Evolutionary conservation across 1,140 invertebrate genomes (phyloP), one percentile per base, ranked within the genome.

Genomic region (Mesaphorura yosii): DNA sequence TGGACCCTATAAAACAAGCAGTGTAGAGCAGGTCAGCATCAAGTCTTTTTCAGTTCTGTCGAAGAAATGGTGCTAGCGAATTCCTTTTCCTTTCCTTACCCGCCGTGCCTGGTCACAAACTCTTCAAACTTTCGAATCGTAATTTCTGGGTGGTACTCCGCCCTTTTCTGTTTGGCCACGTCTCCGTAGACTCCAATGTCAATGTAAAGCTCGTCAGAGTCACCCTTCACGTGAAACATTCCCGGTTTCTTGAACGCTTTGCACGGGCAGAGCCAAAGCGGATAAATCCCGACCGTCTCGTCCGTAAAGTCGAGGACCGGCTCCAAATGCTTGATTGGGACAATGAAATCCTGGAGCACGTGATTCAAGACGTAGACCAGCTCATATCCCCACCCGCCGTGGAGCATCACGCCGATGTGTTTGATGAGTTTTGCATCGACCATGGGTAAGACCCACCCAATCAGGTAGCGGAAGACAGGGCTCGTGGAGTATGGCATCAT

Each of bases 251-350:
- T 85, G 65, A 88, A 88, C 0, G 87, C 65, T 64, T 75, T 78
- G 64, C 86, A 84, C 0, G 86, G 84, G 67, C 86, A 88, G 28
- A 89, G 63, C 86, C 86, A 88, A 7, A 88, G 69, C 0, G 86
- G 86, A 66, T 86, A 88, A 5, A 46, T 28, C 44, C 38, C 31
- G 12, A 49, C 10, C n/a, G 7, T 26, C n/a, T 38, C 29, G 27
- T 49, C 19, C 4, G 47, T 6, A 5, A 34, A 14, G 12, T 49
- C 28, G 4, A 49, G 4, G 7, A 7, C n/a, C 14, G 31, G 20
- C 7, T 10, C n/a, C 10, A 38, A 15, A 7, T 39, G 31, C 5
- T 15, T 39, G 5, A 49, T 39, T 4, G 47, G 47, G 38, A 49
- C 15, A 19, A 49, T 14, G 22, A 34, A 49, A 39, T 49, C 47